Conservation (phyloP, 2,888 invertebrate genomes). For the Noctua comes region DNA sequence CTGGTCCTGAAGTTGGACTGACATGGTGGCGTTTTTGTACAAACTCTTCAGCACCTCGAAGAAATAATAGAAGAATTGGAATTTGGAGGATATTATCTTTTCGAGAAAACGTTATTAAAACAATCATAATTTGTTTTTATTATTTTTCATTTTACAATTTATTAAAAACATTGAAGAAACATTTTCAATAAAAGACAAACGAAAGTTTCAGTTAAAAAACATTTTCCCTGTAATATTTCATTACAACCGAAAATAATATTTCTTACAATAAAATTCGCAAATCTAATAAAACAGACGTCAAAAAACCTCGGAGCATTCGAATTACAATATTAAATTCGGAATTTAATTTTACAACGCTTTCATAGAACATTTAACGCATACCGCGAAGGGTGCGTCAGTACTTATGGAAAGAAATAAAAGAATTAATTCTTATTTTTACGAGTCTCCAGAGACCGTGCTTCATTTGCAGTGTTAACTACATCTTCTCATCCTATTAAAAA, state of each 20-base stretch:
- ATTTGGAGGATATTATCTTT: not conserved
- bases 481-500: constrained; percentile 26
- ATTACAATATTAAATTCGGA: constrained; percentile 83
- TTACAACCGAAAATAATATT: constrained; percentile 51
- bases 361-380: constrained; percentile 76
- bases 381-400: constrained; percentile 66
- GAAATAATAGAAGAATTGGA: not conserved
- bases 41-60: too few species aligned
- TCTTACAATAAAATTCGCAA: constrained; percentile 50
- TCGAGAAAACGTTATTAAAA: not conserved
- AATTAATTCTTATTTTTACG: constrained; percentile 57
- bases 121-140: constrained; percentile 2
- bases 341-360: constrained; percentile 82
- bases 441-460: constrained; percentile 32
- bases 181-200: constrained; percentile 21
- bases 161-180: constrained; percentile 7
- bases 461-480: constrained; percentile 52
- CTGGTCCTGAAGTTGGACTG: too few species aligned
- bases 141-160: constrained; percentile 1
- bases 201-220: constrained; percentile 23
- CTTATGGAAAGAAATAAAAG: constrained; percentile 50
- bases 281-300: constrained; percentile 56
- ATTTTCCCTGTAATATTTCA: constrained; percentile 44
- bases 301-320: constrained; percentile 74
- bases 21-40: too few species aligned